phyloP scores from a whole-genome alignment of 2,113 vertebrate species.

The Calidris pygmaea region DNA sequence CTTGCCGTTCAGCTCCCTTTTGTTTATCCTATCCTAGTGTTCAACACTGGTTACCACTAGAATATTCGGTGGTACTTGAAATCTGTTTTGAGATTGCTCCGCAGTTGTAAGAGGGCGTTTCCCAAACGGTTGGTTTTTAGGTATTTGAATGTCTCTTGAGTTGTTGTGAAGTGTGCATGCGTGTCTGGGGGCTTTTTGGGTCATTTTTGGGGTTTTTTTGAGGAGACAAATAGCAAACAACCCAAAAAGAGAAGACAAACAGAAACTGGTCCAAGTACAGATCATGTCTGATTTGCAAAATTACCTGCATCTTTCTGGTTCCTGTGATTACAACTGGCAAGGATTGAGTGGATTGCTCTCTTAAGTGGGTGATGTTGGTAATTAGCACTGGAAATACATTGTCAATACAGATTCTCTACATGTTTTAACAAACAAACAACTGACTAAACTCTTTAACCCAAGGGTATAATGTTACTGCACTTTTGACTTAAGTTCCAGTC shows the following conservation, averaged over 20 bases:
- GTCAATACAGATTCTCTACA: background rate
- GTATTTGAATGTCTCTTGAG: background rate
- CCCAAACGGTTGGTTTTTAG: background rate
- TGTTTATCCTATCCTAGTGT: background rate
- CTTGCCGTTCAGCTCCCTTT: background rate
- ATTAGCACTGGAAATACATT: slow-evolving; percentile 4
- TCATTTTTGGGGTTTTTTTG: background rate
- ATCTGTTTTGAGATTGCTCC: background rate
- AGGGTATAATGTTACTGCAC: background rate
- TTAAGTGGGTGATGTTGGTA: background rate
- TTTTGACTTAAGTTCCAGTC: background rate
- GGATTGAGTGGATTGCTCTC: background rate
- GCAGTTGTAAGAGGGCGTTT: background rate
- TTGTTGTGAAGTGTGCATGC: background rate
- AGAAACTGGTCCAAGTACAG: background rate
- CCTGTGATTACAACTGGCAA: background rate
- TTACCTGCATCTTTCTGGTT: background rate
- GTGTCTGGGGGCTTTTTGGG: background rate
- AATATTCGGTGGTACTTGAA: background rate
- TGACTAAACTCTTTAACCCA: background rate
- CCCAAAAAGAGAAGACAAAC: background rate
- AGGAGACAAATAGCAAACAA: background rate
- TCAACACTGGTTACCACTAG: background rate
- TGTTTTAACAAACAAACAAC: slow-evolving; percentile 32
- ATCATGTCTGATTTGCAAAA: background rate